Evolutionary conservation across 2,113 vertebrate genomes (phyloP), one percentile per base, ranked within the genome.

Genomic region (Lepus europaeus): DNA sequence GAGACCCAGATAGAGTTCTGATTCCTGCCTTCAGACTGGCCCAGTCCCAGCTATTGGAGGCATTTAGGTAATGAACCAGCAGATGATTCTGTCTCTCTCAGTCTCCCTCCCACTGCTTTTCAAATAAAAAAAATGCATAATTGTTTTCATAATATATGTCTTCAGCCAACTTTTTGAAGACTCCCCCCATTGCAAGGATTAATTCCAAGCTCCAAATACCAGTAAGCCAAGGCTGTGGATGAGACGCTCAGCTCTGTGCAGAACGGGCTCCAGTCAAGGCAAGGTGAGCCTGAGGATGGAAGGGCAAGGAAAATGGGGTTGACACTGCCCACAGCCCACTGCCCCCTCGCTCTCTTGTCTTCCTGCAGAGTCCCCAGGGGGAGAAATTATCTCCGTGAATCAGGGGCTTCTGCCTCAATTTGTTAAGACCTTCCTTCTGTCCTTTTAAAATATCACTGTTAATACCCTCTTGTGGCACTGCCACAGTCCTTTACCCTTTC

Each of bases 401-500:
- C 89, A 97, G 33, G 49, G 82, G 61, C 78, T 78, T 23, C 76
- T 51, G 73, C 89, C 61, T 95, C 91, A 72, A 96, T 97, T 95
- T 95, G 92, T 96, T 93, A 95, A 96, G 78, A 90, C 27, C 74
- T 95, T 93, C 90, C 17, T 85, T 94, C 78, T 95, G 96, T 97
- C 94, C 96, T 97, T 97, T 96, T 94, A 53, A 97, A 97, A 97
- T 97, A 96, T 96, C 97, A 95, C 94, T 90, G 63, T 91, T 95
- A 97, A 79, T 95, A 95, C 91, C 82, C 96, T 76, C 94, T 86
- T 0, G 61, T 94, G 97, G 89, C 79, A 87, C 61, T 72, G 70
- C 29, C 95, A 96, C 89, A 23, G 86, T 96, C 93, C 89, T 97
- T 97, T 97, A 96, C 96, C 95, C 93, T 97, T 97, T 97, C 79